phyloP scores from a whole-genome alignment of 2,888 invertebrate species.

The Boloria selene region DNA sequence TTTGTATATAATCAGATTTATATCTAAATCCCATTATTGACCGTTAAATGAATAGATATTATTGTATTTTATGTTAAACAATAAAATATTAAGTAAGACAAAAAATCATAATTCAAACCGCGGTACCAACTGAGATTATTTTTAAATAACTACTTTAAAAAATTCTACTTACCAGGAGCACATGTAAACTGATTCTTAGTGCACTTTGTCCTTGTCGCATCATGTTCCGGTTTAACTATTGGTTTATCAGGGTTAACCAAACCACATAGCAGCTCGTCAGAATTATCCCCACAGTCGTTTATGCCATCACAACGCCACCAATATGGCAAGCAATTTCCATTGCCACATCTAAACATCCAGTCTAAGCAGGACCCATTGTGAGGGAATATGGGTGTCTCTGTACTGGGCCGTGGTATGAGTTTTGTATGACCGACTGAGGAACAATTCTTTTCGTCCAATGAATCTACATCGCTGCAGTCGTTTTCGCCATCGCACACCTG shows the following conservation, averaged over 20 bases:
- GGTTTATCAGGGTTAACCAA: constrained; percentile 50
- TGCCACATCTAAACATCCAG: constrained; percentile 90
- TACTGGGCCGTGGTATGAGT: constrained; percentile 51
- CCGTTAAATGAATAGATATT: no score
- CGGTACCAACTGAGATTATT: background rate
- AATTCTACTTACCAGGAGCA: constrained; percentile 57
- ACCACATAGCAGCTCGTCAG: constrained; percentile 87
- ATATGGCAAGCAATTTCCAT: constrained; percentile 87
- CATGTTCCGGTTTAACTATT: constrained; percentile 51
- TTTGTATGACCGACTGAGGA: constrained; percentile 62
- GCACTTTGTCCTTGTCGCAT: constrained; percentile 54
- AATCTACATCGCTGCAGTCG: constrained; percentile 85
- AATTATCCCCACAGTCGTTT: constrained; percentile 88
- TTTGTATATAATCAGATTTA: no score
- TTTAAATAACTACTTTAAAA: constrained; percentile 8
- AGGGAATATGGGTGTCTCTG: constrained; percentile 49
- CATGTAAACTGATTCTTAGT: constrained; percentile 75
- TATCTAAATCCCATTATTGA: no score
- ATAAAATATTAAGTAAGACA: background rate
- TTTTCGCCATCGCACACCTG: constrained; percentile 86
- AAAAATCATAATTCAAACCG: background rate
- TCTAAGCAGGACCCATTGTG: constrained; percentile 82
- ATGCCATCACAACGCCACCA: constrained; percentile 92
- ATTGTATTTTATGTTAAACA: no score
- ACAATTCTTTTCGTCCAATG: constrained; percentile 88